Evolutionary conservation across 1,140 invertebrate species (phyloP), one percentile per base, ranked within the genome.

Genomic region (Drosophila kohkoa): DNA sequence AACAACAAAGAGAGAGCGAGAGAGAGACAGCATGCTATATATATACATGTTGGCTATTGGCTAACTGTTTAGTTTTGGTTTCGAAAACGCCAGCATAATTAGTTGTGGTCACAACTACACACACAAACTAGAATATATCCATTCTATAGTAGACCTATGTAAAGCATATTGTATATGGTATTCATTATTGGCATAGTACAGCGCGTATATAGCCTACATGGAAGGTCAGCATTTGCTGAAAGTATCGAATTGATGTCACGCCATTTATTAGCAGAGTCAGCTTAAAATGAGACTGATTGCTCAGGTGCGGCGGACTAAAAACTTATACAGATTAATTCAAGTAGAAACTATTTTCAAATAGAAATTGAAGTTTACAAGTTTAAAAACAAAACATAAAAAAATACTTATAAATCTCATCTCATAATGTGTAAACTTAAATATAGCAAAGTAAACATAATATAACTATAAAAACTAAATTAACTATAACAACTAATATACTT

Each of bases 11-110:
- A 43, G 63, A 45, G 51, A 63, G 43, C 8, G 57, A 45, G 51
- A 74, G 58, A 45, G 57, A 52, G 75, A 76, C 52, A 66, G 20
- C 16, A 41, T 25, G 20, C 11, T 6, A 28, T 25, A 54, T 5
- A 25, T n/a, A 51, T 57, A 62, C 38, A 5, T 68, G 35, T 11
- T 52, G 48, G 16, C 60, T 52, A 76, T 72, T 75, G 73, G 73
- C 68, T 43, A 64, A 55, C 57, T 20, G 25, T 15, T 64, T 38
- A 38, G 15, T 55, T 55, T 48, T 30, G 68, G n/a, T 57, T 55
- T 43, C 8, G 20, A 32, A 51, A 35, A 57, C 16, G 15, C 38
- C 52, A 67, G 15, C 58, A 63, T 75, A 70, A 72, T 73, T 73
- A 77, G 62, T 77, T 77, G 32, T 38, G 49, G 11, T 30, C 25